Conservation (phyloP, 2,888 invertebrate species). For the Agonopterix arenella region DNA sequence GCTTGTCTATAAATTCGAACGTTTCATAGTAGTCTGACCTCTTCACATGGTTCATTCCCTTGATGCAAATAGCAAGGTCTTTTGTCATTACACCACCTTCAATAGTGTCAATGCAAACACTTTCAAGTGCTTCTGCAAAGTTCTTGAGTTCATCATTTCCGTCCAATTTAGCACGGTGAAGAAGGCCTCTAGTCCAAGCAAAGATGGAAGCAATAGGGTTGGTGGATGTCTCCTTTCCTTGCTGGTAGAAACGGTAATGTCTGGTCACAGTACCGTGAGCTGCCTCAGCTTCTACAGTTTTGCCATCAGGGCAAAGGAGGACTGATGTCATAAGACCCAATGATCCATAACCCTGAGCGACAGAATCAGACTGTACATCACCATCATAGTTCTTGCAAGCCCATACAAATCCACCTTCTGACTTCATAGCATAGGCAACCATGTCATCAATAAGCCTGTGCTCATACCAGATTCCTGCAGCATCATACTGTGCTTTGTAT, state of each 20-base stretch:
- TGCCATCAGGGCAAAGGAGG: conserved; percentile 96
- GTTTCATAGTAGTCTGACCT: conserved; percentile 95
- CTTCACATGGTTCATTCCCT: conserved; percentile 89
- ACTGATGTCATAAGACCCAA: conserved; percentile 99
- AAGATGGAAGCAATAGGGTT: conserved; percentile 99
- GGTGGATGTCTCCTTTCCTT: conserved; percentile 98
- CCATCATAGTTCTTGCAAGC: conserved; percentile 99
- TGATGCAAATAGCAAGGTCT: conserved; percentile 98
- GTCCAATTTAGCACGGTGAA: conserved; percentile 96
- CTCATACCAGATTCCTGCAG: conserved; percentile 96
- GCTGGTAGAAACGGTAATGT: conserved; percentile 91
- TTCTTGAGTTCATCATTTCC: conserved; percentile 84
- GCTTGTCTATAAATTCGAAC: conserved; percentile 96
- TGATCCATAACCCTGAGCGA: conserved; percentile 98
- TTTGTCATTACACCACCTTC: conserved; percentile 98
- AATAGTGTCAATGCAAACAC: conserved; percentile 95
- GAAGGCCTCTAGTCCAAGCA: conserved; percentile 96
- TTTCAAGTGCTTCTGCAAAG: conserved; percentile 92
- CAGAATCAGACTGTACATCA: conserved; percentile 98
- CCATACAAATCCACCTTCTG: conserved; percentile 99
- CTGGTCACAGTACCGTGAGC: conserved; percentile 98
- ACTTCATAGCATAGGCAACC: conserved; percentile 99
- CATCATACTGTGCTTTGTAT: conserved; percentile 91
- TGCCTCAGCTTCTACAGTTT: conserved; percentile 98
- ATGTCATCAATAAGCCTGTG: conserved; percentile 99